These are phyloP conservation scores for Muscicapa comitata DNA, from an alignment of 2,797 vertebrate species.

Conservation along the genomic window DNA sequence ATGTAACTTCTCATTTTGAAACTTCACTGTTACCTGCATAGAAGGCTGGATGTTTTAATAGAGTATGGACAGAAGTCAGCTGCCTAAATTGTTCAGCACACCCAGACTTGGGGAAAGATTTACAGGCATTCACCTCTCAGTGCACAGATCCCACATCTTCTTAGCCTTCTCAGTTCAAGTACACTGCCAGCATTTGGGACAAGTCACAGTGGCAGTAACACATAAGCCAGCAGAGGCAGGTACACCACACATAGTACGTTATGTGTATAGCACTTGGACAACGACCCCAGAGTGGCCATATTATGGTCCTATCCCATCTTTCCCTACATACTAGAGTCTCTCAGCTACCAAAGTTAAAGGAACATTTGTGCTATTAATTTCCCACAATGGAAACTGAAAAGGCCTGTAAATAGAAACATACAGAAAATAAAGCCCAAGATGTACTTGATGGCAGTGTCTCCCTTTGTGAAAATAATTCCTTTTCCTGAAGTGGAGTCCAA, in stretches of 20 bases:
- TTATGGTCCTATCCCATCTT: background rate
- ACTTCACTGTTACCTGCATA: background rate
- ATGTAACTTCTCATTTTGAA: background rate
- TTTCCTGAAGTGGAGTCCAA: background rate
- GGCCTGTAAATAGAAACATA: rapidly evolving
- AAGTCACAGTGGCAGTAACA: rapidly evolving
- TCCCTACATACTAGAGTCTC: background rate
- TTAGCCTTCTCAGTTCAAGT: background rate
- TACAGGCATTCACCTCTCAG: no score
- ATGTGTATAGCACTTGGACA: background rate
- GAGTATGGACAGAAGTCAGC: background rate
- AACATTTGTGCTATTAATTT: background rate
- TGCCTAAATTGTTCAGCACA: background rate
- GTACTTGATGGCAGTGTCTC: rapidly evolving
- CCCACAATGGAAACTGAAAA: background rate
- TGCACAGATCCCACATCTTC: background rate
- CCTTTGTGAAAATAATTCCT: background rate
- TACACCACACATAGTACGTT: rapidly evolving
- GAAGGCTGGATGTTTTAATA: background rate
- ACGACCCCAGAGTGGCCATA: rapidly evolving
- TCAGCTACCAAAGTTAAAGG: background rate
- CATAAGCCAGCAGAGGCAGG: background rate
- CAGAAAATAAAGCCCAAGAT: background rate
- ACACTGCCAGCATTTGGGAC: background rate
- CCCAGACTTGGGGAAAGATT: background rate